Conservation (phyloP, 2,888 invertebrate species). For the Chouioia cunea region DNA sequence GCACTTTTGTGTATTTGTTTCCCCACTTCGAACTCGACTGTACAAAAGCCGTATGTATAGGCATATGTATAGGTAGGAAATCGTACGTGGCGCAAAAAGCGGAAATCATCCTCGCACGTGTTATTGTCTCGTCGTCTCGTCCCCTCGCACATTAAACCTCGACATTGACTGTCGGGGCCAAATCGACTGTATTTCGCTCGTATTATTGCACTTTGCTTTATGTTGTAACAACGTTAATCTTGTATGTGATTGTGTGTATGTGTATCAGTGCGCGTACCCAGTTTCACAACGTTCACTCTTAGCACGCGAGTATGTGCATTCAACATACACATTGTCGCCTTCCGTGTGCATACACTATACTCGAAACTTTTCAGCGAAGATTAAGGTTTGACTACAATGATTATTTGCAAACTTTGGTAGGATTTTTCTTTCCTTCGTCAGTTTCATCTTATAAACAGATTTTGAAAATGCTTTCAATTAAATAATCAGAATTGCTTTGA, state of each 20-base stretch:
- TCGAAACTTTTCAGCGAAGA: background rate
- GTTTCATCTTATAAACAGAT: too few relatives aligned
- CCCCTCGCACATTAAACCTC: conserved; percentile 19
- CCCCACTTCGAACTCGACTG: background rate
- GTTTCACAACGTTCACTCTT: conserved; percentile 20
- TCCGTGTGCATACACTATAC: background rate
- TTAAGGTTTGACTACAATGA: conserved; percentile 21
- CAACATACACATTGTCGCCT: background rate
- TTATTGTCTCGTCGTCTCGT: background rate
- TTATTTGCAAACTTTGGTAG: too few relatives aligned
- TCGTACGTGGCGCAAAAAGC: conserved; percentile 26
- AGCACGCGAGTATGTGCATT: background rate
- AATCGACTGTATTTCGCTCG: too few relatives aligned
- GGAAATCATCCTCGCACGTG: conserved; percentile 28
- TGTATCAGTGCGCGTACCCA: background rate
- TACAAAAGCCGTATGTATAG: too few relatives aligned
- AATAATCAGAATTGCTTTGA: too few relatives aligned
- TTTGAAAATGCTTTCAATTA: too few relatives aligned
- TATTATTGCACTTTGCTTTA: too few relatives aligned
- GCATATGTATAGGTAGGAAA: too few relatives aligned
- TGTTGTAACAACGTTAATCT: too few relatives aligned
- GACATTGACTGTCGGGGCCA: conserved; percentile 19
- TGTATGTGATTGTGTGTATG: background rate
- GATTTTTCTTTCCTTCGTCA: too few relatives aligned
- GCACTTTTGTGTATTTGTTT: conserved; percentile 33